A percentile compares a stretch with the other conserved stretches of the same genome.
phyloP scores from a whole-genome alignment of 2,797 vertebrate species.

The Tapera naevia region DNA sequence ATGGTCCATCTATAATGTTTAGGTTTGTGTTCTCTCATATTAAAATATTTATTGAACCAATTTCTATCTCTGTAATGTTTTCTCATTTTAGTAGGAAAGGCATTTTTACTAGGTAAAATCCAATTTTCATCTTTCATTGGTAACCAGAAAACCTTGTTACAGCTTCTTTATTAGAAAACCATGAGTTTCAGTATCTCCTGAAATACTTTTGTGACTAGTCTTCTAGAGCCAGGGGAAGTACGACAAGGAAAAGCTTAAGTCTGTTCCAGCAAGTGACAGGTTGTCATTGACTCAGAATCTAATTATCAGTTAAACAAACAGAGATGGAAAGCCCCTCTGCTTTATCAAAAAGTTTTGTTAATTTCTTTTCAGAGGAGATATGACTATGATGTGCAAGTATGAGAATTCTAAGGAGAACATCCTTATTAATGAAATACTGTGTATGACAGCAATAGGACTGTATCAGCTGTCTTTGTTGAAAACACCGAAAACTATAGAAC shows the following conservation, averaged over 20 bases:
- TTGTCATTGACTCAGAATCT: slow-evolving; percentile 3
- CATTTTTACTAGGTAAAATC: background rate
- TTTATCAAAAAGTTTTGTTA: background rate
- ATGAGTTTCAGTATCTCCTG: background rate
- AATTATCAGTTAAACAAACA: background rate
- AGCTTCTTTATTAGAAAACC: background rate
- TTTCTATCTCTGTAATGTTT: slow-evolving; percentile 7
- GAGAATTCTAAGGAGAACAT: background rate
- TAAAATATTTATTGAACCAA: slow-evolving; percentile 25
- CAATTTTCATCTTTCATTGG: background rate
- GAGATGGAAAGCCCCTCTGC: background rate
- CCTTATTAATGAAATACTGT: background rate
- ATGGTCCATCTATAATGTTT: background rate
- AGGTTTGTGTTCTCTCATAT: background rate
- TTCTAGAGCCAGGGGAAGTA: background rate
- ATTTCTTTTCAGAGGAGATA: background rate
- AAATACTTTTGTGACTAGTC: background rate
- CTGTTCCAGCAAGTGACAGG: background rate
- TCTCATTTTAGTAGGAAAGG: slow-evolving; percentile 5
- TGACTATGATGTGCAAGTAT: background rate
- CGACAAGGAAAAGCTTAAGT: background rate
- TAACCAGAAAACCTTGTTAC: background rate
- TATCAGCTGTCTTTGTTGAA: background rate
- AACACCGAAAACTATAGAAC: background rate
- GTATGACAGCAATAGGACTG: background rate